A percentile compares a stretch with the other conserved stretches of the same genome.
These are phyloP conservation scores for Diabrotica balteata DNA, from an alignment of 2,888 invertebrate species.

Conservation along the genomic window DNA sequence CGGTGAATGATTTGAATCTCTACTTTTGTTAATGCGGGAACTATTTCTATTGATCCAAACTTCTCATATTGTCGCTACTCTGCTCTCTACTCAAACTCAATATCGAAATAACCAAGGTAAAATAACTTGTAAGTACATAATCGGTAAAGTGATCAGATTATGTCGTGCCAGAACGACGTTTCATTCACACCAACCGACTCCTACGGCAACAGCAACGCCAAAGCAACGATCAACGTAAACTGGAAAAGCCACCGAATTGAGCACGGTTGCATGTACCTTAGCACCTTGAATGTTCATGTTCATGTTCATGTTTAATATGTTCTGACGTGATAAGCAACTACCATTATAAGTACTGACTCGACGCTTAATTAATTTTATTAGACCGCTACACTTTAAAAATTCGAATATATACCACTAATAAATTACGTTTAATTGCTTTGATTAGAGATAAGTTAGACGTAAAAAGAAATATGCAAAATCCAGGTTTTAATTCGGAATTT, in stretches of 20 bases:
- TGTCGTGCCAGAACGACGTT: slow-evolving; percentile 19
- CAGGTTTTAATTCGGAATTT: too few species aligned
- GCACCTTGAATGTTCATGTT: slow-evolving; percentile 23
- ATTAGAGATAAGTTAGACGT: too few species aligned
- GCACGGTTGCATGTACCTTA: slow-evolving; percentile 20
- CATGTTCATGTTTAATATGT: slow-evolving; percentile 27
- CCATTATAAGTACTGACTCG: slow-evolving; percentile 6
- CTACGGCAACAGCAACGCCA: too few species aligned
- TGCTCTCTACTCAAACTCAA: too few species aligned
- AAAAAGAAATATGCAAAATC: too few species aligned
- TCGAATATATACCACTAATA: neutral
- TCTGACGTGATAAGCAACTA: slow-evolving; percentile 24
- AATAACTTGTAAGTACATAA: slow-evolving; percentile 12
- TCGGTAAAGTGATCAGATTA: slow-evolving; percentile 23
- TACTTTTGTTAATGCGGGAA: too few species aligned
- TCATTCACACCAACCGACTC: slow-evolving; percentile 14
- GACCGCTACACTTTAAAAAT: slow-evolving; percentile 12
- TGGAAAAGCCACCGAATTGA: slow-evolving; percentile 12
- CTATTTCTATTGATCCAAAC: too few species aligned
- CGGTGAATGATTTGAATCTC: too few species aligned
- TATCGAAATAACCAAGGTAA: neutral
- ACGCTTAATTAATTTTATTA: slow-evolving; percentile 16
- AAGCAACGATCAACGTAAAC: slow-evolving; percentile 11
- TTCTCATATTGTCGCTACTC: too few species aligned
- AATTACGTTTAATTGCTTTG: neutral